Evolutionary conservation across 2,888 invertebrate species (phyloP).

Genomic region (Synanthedon andrenaeformis): DNA sequence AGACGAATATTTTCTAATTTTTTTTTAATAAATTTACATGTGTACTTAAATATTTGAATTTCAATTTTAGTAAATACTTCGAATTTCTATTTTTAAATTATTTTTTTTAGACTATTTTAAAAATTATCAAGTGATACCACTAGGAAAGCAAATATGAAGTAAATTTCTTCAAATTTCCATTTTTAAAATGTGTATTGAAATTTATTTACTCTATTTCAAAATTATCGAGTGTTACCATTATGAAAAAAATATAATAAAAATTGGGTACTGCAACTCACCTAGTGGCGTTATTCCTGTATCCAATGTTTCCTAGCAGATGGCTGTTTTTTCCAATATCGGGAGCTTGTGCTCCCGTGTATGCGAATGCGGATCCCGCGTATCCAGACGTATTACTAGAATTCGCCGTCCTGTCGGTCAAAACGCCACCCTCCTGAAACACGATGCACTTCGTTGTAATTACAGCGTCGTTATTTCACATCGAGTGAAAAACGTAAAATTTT

Average conservation of each 20-base stretch:
- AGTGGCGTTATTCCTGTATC: slow-evolving; percentile 74
- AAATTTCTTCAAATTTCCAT: too few relatives aligned
- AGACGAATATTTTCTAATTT: too few relatives aligned
- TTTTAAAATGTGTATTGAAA: too few relatives aligned
- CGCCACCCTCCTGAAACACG: slow-evolving; percentile 71
- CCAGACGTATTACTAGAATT: slow-evolving; percentile 75
- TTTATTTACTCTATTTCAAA: too few relatives aligned
- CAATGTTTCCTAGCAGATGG: slow-evolving; percentile 63
- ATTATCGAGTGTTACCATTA: too few relatives aligned
- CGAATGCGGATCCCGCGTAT: slow-evolving; percentile 60
- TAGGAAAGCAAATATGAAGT: too few relatives aligned
- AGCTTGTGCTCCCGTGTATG: slow-evolving; percentile 58
- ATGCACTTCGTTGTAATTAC: slow-evolving; percentile 38
- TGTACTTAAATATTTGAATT: neutral
- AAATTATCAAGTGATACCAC: too few relatives aligned
- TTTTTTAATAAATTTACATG: neutral
- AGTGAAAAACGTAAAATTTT: neutral
- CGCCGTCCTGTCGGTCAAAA: slow-evolving; percentile 79
- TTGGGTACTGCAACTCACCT: slow-evolving; percentile 62
- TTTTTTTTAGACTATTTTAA: too few relatives aligned
- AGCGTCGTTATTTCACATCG: neutral
- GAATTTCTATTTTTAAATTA: too few relatives aligned
- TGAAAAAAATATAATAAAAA: too few relatives aligned
- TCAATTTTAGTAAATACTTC: too few relatives aligned
- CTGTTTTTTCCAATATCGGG: slow-evolving; percentile 63